These are phyloP conservation scores for Sminthopsis crassicaudata DNA, from an alignment of 2,113 vertebrate genomes.

Conservation along the genomic window DNA sequence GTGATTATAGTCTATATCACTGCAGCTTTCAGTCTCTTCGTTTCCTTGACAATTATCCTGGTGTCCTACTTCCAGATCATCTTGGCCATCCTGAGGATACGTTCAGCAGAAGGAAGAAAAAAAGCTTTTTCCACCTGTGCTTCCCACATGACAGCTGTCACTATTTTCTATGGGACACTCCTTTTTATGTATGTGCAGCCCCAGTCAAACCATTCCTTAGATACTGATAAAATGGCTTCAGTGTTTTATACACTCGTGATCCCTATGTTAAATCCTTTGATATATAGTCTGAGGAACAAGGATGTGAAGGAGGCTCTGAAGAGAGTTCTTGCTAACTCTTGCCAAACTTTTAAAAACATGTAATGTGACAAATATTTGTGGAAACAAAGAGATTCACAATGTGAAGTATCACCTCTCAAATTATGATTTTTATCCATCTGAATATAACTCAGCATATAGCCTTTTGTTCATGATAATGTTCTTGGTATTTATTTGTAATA, in stretches of 20 bases:
- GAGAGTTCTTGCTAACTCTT: background rate
- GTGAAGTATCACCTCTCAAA: too few species aligned
- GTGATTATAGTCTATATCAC: background rate
- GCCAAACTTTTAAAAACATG: background rate
- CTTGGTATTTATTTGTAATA: background rate
- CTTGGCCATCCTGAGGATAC: background rate
- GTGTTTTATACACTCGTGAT: conserved; percentile 66
- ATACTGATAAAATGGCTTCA: conserved; percentile 18
- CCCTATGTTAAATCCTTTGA: conserved; percentile 70
- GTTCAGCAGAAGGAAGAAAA: background rate
- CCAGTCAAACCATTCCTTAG: background rate
- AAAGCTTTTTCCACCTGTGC: conserved; percentile 16
- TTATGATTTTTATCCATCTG: background rate
- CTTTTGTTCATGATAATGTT: background rate
- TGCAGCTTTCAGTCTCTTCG: background rate
- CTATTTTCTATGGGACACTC: background rate
- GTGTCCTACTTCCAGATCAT: background rate
- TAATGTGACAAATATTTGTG: background rate
- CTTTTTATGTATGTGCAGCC: background rate
- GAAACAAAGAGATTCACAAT: too few species aligned
- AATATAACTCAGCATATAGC: background rate
- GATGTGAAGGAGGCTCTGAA: background rate
- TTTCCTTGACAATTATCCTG: background rate
- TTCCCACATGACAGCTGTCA: background rate
- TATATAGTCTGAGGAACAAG: conserved; percentile 50